Percentiles rank a stretch among this genome's conserved stretches.
Conservation (phyloP, 1,140 invertebrate species). For the Brachionus koreanus region DNA sequence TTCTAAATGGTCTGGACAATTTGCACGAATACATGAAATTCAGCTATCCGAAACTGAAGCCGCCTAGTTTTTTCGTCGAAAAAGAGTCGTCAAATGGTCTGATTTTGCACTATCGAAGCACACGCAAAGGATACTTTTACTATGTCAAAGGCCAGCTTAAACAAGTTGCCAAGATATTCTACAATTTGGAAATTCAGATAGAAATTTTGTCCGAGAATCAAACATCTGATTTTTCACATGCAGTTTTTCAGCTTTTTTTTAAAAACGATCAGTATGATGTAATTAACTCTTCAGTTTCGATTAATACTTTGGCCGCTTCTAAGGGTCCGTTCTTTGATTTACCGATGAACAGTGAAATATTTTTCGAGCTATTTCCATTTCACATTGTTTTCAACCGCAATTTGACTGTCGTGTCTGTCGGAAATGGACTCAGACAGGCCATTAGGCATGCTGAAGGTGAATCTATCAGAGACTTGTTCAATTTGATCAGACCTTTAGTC, state of each 20-base stretch:
- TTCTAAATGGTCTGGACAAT: constrained; percentile 87
- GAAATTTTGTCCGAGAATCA: constrained; percentile 79
- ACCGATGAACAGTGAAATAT: constrained; percentile 66
- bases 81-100: constrained; percentile 81
- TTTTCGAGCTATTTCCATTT: constrained; percentile 96
- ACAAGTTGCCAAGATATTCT: constrained; percentile 75
- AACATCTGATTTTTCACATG: constrained; percentile 82
- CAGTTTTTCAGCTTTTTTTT: constrained; percentile 85
- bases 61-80: constrained; percentile 92
- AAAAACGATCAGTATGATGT: constrained; percentile 73
- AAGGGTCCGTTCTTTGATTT: constrained; percentile 62
- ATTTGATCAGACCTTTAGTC: constrained; percentile 80
- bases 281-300: constrained; percentile 43
- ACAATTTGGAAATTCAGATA: constrained; percentile 85
- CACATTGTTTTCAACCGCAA: constrained; percentile 90
- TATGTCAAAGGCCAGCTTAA: constrained; percentile 93
- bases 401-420: constrained; percentile 76
- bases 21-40: constrained; percentile 83
- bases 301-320: constrained; percentile 62
- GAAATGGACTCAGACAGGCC: constrained; percentile 84
- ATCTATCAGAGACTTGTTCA: constrained; percentile 78
- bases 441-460: constrained; percentile 74
- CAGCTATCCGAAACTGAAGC: constrained; percentile 84
- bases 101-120: constrained; percentile 79
- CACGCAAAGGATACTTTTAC: constrained; percentile 83